Evolutionary conservation across 2,113 vertebrate species (phyloP).

Genomic region (Brachionichthys hirsutus): DNA sequence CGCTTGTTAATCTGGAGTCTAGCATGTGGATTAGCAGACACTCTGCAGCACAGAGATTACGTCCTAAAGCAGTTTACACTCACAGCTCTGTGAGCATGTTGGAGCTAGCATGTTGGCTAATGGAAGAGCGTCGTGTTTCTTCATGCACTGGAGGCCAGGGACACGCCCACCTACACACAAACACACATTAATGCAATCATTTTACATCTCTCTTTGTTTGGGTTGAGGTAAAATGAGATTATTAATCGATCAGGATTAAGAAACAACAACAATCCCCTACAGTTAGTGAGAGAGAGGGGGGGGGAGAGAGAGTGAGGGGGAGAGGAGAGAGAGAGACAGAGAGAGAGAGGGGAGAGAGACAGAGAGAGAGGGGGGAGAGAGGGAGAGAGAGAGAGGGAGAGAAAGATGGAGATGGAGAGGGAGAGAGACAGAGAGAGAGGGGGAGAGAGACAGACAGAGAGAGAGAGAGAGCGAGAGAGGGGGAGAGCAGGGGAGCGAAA

Average conservation of each 20-base stretch:
- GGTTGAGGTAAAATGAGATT: constrained; percentile 76
- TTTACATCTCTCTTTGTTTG: constrained; percentile 76
- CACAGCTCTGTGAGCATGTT: constrained; percentile 69
- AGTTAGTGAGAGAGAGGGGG: constrained; percentile 34
- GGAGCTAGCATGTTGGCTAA: constrained; percentile 68
- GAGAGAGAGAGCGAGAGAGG: too few relatives aligned
- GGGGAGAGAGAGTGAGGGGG: constrained; percentile 14
- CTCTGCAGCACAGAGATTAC: constrained; percentile 71
- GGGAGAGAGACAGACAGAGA: too few relatives aligned
- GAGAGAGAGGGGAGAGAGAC: too few relatives aligned
- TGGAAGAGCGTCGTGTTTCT: constrained; percentile 15
- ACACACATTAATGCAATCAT: constrained; percentile 69
- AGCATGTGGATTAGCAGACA: constrained; percentile 73
- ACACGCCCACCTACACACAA: constrained; percentile 14
- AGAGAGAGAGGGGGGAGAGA: too few relatives aligned
- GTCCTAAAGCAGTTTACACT: constrained; percentile 74
- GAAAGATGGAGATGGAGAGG: too few relatives aligned
- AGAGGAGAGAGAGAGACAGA: constrained; percentile 1
- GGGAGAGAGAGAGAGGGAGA: too few relatives aligned
- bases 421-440: too few relatives aligned
- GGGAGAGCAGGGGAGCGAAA: too few relatives aligned
- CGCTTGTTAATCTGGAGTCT: constrained; percentile 77
- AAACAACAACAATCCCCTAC: constrained; percentile 72
- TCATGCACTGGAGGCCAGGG: constrained; percentile 13
- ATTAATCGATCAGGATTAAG: constrained; percentile 75